A percentile compares a stretch with the other conserved stretches of the same genome.
phyloP scores from a whole-genome alignment of 1,140 invertebrate species.

The Polypedilum pembai region DNA sequence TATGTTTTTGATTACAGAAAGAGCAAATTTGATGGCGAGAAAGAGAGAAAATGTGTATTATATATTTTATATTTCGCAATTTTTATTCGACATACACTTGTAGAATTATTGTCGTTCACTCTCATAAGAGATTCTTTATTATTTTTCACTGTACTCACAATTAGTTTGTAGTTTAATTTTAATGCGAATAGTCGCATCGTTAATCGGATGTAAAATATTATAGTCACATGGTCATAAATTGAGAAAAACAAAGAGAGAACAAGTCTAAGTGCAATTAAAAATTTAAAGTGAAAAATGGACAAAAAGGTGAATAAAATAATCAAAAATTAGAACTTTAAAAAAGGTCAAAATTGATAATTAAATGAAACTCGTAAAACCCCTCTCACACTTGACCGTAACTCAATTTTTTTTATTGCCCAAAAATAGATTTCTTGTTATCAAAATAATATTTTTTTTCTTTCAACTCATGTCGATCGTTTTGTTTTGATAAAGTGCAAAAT shows the following conservation, averaged over 20 bases:
- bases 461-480: no score
- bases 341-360: neutral
- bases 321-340: neutral
- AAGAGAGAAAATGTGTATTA: neutral
- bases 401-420: no score
- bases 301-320: conserved; percentile 1
- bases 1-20: neutral
- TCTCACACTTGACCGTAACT: no score
- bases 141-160: neutral
- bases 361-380: no score
- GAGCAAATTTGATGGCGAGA: neutral
- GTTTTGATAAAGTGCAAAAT: no score
- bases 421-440: no score
- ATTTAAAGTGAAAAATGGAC: neutral
- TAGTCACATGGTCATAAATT: neutral
- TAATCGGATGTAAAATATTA: neutral
- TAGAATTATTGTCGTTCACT: neutral
- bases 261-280: neutral
- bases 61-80: neutral
- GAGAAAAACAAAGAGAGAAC: neutral
- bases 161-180: neutral
- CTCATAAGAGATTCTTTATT: neutral
- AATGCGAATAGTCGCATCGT: neutral
- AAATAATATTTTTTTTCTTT: no score
- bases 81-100: neutral